Evolutionary conservation across 2,797 vertebrate species (phyloP), one percentile per base, ranked within the genome.

Genomic region (Fistularia commersonii): DNA sequence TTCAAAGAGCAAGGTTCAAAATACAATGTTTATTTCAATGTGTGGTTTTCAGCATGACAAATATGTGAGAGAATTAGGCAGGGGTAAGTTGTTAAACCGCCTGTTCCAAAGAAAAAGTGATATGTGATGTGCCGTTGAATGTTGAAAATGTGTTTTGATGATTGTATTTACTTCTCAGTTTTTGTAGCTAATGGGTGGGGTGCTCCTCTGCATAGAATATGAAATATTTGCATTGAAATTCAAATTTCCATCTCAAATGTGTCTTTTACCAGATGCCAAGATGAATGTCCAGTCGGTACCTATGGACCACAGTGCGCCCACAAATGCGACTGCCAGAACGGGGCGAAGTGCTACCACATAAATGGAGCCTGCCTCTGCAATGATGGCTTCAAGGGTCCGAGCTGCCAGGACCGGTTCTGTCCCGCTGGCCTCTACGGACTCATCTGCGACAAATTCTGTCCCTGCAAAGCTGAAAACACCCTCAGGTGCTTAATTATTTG

Each of bases 391-490:
- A 94, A 93, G 76, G 97, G 96, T 8, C 90, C 92, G 0, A 89
- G 90, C 76, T 98, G 97, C 82, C 93, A 94, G 79, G 93, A 98
- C 44, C 92, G 97, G 1, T 93, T 96, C 76, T 99, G 97, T 36
- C 95, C 95, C 0, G 68, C 88, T 8, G 93, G 94, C 3, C 64
- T 94, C 10, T 95, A 96, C 0, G 95, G 97, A 56, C 89, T 92
- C 37, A 88, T 92, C 64, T 99, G 97, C 65, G 89, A 94, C 82
- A 91, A 83, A 73, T 86, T 87, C 54, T 99, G 97, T 63, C 95
- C 93, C 57, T 99, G 97, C 73, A 89, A 90, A 0, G 0, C 76
- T 0, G 76, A 87, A 55, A 95, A 92, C 84, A 95, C 95, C 0
- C 82, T 93, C 82, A 97, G 97, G 97, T 99, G 88, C 1, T 10